Evolutionary conservation across 2,888 invertebrate species (phyloP).

Genomic region (Harpalus rufipes): DNA sequence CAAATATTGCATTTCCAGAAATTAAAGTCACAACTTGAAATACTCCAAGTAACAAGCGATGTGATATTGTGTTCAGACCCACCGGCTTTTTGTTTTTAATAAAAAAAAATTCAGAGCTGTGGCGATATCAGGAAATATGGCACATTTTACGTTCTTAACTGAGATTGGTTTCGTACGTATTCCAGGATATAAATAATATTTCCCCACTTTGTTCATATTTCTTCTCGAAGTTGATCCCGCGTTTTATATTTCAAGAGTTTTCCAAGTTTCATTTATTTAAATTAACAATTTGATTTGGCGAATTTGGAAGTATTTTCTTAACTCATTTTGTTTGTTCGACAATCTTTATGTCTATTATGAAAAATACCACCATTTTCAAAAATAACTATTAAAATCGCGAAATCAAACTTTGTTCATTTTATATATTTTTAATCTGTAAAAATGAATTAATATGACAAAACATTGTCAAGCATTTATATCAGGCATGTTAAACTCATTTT

Average conservation of each 20-base stretch:
- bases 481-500: too few relatives aligned
- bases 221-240: neutral
- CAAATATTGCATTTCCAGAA: slow-evolving; percentile 51
- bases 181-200: slow-evolving; percentile 40
- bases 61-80: slow-evolving; percentile 3
- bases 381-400: too few relatives aligned
- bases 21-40: slow-evolving; percentile 49
- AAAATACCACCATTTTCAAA: too few relatives aligned
- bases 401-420: too few relatives aligned
- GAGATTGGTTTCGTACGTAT: slow-evolving; percentile 46
- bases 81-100: slow-evolving; percentile 40
- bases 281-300: slow-evolving; percentile 18
- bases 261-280: slow-evolving; percentile 21
- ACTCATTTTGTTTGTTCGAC: too few relatives aligned
- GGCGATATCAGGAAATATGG: slow-evolving; percentile 47
- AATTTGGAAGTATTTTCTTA: neutral
- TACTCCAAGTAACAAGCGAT: slow-evolving; percentile 42
- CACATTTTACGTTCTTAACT: slow-evolving; percentile 27
- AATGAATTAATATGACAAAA: too few relatives aligned
- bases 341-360: too few relatives aligned
- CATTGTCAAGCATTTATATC: too few relatives aligned
- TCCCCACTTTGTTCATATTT: slow-evolving; percentile 11
- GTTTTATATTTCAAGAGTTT: slow-evolving; percentile 30
- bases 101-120: slow-evolving; percentile 45
- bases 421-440: too few relatives aligned